Evolutionary conservation across 2,113 vertebrate genomes (phyloP), one percentile per base, ranked within the genome.

Genomic region (Eira barbara): DNA sequence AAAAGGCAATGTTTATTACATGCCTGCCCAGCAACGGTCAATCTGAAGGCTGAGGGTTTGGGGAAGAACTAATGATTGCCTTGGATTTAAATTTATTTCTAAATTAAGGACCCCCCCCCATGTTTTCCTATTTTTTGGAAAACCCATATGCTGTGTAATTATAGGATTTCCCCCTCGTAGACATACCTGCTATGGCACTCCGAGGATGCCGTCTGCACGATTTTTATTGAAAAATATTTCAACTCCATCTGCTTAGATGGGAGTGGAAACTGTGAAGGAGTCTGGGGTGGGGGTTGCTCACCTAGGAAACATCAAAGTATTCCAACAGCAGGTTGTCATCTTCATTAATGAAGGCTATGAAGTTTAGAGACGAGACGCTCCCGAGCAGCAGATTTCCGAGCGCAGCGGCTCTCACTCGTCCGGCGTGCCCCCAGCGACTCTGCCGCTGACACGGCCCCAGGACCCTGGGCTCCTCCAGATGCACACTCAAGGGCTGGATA

Each of bases 71-170:
- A 55, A 69, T 42, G 81, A 47, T 80, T 73, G 49, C 36, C 52
- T 89, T 96, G 39, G 27, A 82, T 61, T 71, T 89, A 86, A 89
- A 21, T 91, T 92, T 69, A 71, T 84, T 84, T 78, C 78, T 95
- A 61, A 94, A 55, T 94, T 81, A 69, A 97, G 74, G 74, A 76
- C n/a, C 20, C 82, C 31, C 12, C 27, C n/a, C 52, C 52, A 59
- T 71, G 23, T 63, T 86, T 94, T 94, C 65, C 17, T 74, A 59
- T 34, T 79, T 91, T 69, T 81, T 89, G 52, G 78, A 96, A 91
- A 78, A 69, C 27, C 59, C 61, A 45, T 79, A 45, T 79, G 55
- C 6, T 63, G 14, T 63, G 31, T 78, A 57, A 67, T 88, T 29
- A 49, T 25, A 90, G 61, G 29, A n/a, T 78, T 67, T 73, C 29